phyloP scores from a whole-genome alignment of 1,140 invertebrate species.

The Anoplolepis gracilipes region DNA sequence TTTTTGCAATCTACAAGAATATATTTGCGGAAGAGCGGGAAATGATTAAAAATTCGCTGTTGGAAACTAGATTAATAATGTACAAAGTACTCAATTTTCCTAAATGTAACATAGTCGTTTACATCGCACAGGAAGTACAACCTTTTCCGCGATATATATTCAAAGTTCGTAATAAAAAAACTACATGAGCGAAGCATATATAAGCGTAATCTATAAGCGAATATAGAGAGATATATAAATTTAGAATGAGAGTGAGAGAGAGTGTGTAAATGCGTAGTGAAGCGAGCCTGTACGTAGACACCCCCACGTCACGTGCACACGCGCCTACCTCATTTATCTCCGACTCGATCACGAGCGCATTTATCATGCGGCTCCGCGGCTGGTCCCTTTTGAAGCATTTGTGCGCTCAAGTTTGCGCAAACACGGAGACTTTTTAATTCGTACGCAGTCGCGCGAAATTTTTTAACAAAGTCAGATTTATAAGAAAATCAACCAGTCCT shows the following conservation, averaged over 20 bases:
- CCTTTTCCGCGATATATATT: background rate
- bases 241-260: slow-evolving; percentile 17
- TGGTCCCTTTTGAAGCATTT: slow-evolving; percentile 21
- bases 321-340: slow-evolving; percentile 54
- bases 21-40: background rate
- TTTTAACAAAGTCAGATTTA: slow-evolving; percentile 25
- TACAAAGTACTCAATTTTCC: background rate
- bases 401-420: slow-evolving; percentile 37
- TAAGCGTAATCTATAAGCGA: slow-evolving; percentile 7
- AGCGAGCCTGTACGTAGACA: background rate
- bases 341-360: slow-evolving; percentile 46
- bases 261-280: slow-evolving; percentile 4
- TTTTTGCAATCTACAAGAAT: background rate
- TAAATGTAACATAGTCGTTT: slow-evolving; percentile 18
- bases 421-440: slow-evolving; percentile 52
- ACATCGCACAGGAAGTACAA: background rate
- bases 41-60: background rate
- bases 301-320: background rate
- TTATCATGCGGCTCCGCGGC: slow-evolving; percentile 50
- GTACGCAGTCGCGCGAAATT: slow-evolving; percentile 6
- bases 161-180: slow-evolving; percentile 7
- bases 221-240: slow-evolving; percentile 25
- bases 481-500: background rate
- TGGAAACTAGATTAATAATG: background rate
- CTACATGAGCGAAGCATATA: background rate